Percentiles rank a stretch among this genome's conserved stretches.
Evolutionary conservation across 2,797 vertebrate genomes (phyloP).

Genomic region (Oryzias sinensis): DNA sequence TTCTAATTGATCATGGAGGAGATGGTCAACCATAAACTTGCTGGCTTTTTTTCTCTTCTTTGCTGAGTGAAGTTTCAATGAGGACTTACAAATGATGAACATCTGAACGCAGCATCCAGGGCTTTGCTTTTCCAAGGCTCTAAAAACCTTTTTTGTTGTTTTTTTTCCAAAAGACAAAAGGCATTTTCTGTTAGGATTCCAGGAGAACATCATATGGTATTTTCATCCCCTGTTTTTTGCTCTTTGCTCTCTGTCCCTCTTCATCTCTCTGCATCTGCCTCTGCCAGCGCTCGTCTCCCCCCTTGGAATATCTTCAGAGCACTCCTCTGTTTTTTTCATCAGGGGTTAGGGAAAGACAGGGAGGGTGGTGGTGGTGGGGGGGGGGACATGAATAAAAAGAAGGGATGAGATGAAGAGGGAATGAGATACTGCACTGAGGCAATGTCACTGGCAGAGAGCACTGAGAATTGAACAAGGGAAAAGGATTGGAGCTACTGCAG

Average conservation of each 20-base stretch:
- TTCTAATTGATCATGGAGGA: neutral
- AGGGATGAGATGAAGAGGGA: conserved; percentile 62
- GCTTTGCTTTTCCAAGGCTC: conserved; percentile 52
- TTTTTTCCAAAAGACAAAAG: conserved; percentile 48
- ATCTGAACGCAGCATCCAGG: conserved; percentile 38
- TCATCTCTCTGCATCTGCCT: conserved; percentile 45
- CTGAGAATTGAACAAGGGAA: conserved; percentile 60
- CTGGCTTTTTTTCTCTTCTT: conserved; percentile 54
- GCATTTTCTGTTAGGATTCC: conserved; percentile 57
- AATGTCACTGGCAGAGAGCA: conserved; percentile 66
- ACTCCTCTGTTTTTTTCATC: conserved; percentile 54
- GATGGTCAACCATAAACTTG: conserved; percentile 44
- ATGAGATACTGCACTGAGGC: conserved; percentile 65
- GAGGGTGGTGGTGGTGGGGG: conserved; percentile 20
- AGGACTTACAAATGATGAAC: conserved; percentile 46
- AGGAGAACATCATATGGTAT: conserved; percentile 41
- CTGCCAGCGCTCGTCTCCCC: conserved; percentile 50
- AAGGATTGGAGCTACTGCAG: conserved; percentile 58
- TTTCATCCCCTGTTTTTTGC: conserved; percentile 32
- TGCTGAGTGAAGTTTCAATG: conserved; percentile 27
- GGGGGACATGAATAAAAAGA: conserved; percentile 57
- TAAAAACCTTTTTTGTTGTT: conserved; percentile 10
- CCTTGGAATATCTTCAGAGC: conserved; percentile 62
- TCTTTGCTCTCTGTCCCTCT: conserved; percentile 41
- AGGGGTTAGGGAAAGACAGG: conserved; percentile 56